Conservation (phyloP, 2,797 vertebrate genomes). For the Phrynocephalus vlangalii region DNA sequence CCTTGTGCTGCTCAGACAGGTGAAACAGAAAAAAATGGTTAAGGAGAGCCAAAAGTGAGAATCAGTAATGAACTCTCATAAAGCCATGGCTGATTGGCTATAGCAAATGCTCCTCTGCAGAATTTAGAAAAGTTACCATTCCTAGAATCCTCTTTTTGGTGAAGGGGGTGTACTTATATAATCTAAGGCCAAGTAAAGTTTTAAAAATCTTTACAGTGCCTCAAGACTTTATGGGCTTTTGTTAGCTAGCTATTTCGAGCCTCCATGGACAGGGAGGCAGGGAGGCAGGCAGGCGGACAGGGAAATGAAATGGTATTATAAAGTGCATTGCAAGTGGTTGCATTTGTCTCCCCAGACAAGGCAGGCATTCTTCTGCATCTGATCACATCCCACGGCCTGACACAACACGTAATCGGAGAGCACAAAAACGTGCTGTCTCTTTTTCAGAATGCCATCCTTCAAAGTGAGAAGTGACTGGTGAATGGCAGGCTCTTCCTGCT, state of each 20-base stretch:
- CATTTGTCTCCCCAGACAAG: conserved; percentile 39
- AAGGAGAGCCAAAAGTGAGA: background rate
- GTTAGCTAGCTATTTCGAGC: background rate
- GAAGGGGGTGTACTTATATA: too few relatives aligned
- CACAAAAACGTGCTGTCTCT: conserved; percentile 36
- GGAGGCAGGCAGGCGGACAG: too few relatives aligned
- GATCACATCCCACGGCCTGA: conserved; percentile 36
- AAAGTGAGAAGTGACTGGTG: conserved; percentile 22
- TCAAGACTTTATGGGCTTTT: too few relatives aligned
- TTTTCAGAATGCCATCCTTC: conserved; percentile 34
- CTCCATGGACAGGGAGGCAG: background rate
- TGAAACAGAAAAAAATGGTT: background rate
- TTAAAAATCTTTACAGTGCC: too few relatives aligned
- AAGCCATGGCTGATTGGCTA: too few relatives aligned
- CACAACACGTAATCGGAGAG: conserved; percentile 26
- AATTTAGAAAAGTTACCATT: background rate
- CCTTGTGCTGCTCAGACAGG: background rate
- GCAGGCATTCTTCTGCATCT: conserved; percentile 27
- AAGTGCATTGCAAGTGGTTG: background rate
- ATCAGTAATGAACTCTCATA: background rate
- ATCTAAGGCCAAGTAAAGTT: too few relatives aligned
- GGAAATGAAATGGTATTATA: too few relatives aligned
- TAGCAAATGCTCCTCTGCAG: background rate
- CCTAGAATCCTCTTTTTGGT: too few relatives aligned
- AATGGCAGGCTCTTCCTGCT: conserved; percentile 1